Base-by-base conservation (phyloP, 2,113 vertebrate species). In the Callaeas wilsoni region DNA sequence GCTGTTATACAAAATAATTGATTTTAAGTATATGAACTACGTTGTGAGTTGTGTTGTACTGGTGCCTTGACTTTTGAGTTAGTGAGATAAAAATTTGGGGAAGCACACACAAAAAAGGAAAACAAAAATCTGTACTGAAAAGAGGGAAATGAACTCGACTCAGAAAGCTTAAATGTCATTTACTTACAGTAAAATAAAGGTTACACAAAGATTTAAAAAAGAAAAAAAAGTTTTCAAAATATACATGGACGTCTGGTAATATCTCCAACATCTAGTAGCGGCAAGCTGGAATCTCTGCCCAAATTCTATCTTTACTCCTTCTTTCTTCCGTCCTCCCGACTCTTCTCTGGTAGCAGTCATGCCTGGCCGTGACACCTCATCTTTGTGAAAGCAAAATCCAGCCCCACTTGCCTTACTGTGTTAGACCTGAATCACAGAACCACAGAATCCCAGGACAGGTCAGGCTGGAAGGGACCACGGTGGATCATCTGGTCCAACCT, bases 391-490 rank as follows among this genome's bases (percentile, higher is more conserved):
- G 37, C 17, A 77, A 94, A 84, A 62, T 78, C 64, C 7, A 41
- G 3, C 20, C 4, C 33, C n/a, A 30, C 20, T 56, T 84, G 30
- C 42, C 15, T 62, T 33, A 33, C 19, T 25, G 14, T 56, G 30
- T 59, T 89, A 73, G n/a, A 82, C 37, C 27, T 52, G 33, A 67
- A 18, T 64, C 42, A 7, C 41, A 42, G 19, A 57, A 57, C 29
- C 23, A 2, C 41, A 62, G 32, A 55, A 44, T 37, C 32, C 6
- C 37, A 50, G 84, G 22, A 15, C 7, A 1, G 33, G 17, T 59
- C 18, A 68, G 33, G 14, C 4, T 86, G 53, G 17, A 42, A 67
- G 12, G 3, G 4, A 26, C 16, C 42, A 13, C 30, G 0, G 1
- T 41, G 42, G 25, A 16, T 50, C 32, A 50, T 1, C 62, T 57